These are phyloP conservation scores for Cromileptes altivelis DNA, from an alignment of 2,113 vertebrate genomes.

Conservation along the genomic window DNA sequence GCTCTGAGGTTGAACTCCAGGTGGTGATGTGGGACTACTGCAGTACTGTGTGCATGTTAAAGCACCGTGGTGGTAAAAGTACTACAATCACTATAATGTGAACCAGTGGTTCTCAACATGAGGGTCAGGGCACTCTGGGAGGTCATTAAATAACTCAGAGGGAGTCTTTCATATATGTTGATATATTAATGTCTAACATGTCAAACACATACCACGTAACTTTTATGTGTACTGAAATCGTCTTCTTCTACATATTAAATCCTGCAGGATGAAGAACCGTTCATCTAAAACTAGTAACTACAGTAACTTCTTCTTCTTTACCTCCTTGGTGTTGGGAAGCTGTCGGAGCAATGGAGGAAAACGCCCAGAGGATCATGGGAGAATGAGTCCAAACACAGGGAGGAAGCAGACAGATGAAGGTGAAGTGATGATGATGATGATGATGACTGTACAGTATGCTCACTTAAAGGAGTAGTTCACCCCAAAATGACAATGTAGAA, in stretches of 20 bases:
- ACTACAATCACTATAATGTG: background rate
- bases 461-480: slow-evolving; percentile 1
- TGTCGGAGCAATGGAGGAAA: slow-evolving; percentile 71
- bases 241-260: background rate
- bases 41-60: background rate
- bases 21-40: background rate
- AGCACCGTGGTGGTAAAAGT: too few relatives aligned
- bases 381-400: slow-evolving; percentile 22
- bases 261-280: background rate
- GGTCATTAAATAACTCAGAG: background rate
- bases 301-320: slow-evolving; percentile 76
- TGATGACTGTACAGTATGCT: background rate
- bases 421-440: slow-evolving; percentile 33
- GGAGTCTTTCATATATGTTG: background rate
- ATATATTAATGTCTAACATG: background rate
- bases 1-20: slow-evolving; percentile 22
- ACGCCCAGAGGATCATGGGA: slow-evolving; percentile 65
- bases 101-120: background rate
- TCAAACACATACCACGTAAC: background rate
- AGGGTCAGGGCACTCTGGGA: background rate
- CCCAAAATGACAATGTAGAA: background rate
- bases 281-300: background rate
- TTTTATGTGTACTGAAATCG: background rate
- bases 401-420: slow-evolving; percentile 50
- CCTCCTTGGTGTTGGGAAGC: slow-evolving; percentile 91